Percentiles rank a stretch among this genome's conserved stretches.
Evolutionary conservation across 2,113 vertebrate species (phyloP).

Genomic region (Colaptes auratus): DNA sequence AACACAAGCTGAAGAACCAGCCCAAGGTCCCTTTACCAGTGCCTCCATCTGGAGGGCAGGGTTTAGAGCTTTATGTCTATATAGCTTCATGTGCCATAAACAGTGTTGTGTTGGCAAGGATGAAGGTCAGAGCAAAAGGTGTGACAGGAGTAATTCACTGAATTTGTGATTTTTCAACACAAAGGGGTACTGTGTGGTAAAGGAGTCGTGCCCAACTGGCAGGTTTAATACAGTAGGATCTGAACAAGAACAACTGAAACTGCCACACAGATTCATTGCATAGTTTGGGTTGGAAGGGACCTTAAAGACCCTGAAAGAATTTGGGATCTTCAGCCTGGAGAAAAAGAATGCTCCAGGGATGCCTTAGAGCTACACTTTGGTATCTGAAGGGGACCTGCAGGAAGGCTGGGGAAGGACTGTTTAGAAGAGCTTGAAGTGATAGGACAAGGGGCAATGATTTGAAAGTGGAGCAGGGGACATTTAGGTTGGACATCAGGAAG

Average conservation of each 20-base stretch:
- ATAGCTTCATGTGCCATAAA: fast-evolving
- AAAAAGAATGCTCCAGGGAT: too few species aligned
- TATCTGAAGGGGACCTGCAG: too few species aligned
- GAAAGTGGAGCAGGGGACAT: too few species aligned
- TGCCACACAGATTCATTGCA: too few species aligned
- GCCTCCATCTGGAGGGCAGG: neutral
- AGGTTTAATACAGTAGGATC: neutral
- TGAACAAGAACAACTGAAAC: neutral
- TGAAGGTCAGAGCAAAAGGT: neutral
- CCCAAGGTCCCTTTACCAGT: fast-evolving
- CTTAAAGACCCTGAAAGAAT: too few species aligned
- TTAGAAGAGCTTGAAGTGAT: too few species aligned
- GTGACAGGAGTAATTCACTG: neutral
- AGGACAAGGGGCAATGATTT: too few species aligned
- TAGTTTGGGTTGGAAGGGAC: too few species aligned
- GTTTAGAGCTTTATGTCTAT: fast-evolving
- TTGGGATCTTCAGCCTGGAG: too few species aligned
- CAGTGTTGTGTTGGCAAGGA: neutral
- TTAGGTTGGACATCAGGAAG: too few species aligned
- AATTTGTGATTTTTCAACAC: neutral
- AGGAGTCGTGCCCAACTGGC: neutral
- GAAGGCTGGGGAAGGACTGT: too few species aligned
- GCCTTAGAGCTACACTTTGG: too few species aligned
- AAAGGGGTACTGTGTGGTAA: neutral
- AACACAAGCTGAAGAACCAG: neutral